Evolutionary conservation across 2,888 invertebrate genomes (phyloP).

Genomic region (Cheilosia vernalis): DNA sequence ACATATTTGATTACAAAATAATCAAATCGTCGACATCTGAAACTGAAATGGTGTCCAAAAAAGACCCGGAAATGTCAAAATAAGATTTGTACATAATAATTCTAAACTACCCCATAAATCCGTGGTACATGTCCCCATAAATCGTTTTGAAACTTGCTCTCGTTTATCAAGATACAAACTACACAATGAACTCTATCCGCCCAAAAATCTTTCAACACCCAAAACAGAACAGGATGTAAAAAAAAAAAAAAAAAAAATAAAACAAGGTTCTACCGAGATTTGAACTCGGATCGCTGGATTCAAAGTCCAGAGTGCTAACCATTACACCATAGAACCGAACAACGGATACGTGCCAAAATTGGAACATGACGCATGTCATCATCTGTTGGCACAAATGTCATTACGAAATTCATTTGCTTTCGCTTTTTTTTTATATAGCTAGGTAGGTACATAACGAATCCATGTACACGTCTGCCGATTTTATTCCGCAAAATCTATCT

Average conservation of each 20-base stretch:
- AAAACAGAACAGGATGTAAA: not conserved
- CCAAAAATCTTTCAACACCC: not conserved
- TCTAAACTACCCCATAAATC: too few species aligned
- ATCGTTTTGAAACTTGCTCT: too few species aligned
- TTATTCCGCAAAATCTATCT: not conserved
- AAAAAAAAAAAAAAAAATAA: slow-evolving; percentile 32
- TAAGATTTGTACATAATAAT: too few species aligned
- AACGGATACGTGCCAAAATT: slow-evolving; percentile 4
- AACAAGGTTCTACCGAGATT: slow-evolving; percentile 83
- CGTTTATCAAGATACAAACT: not conserved
- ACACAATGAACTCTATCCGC: not conserved
- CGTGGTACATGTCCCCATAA: too few species aligned
- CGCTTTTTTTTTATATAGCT: too few species aligned
- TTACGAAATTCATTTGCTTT: slow-evolving; percentile 18
- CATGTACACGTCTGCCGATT: too few species aligned
- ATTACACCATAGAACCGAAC: slow-evolving; percentile 83
- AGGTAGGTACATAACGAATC: too few species aligned
- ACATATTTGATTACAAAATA: too few species aligned
- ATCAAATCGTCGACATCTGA: too few species aligned
- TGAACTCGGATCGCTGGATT: slow-evolving; percentile 84
- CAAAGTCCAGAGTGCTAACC: slow-evolving; percentile 83
- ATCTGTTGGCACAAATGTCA: not conserved
- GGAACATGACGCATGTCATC: slow-evolving; percentile 36
- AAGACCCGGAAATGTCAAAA: too few species aligned
- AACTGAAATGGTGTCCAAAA: too few species aligned